Evolutionary conservation across 1,140 invertebrate species (phyloP), one percentile per base, ranked within the genome.

Genomic region (Lepidotrigona ventralis): DNA sequence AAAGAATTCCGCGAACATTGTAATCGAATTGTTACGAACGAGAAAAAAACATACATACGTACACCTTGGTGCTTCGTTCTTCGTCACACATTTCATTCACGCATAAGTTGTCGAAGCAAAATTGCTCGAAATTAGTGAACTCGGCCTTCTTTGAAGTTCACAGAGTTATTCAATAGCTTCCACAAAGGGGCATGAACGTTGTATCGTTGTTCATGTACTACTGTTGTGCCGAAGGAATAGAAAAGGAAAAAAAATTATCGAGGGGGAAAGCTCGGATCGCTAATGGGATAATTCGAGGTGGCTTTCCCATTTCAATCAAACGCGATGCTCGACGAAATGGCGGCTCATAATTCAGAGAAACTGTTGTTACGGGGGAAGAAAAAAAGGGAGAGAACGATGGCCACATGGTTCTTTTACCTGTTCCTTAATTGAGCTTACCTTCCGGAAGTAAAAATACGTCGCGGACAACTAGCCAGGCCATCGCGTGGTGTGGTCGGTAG

Each of bases 371-470:
- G 2, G 17, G 21, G 19, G 58, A n/a, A n/a, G 23, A 11, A 46
- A 19, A 29, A 51, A 60, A 15, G 53, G 21, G 19, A 8, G 63
- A n/a, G 33, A 33, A 46, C 19, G 23, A 58, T 8, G 56, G 9
- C 15, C 58, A 6, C 17, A 21, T 17, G 58, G 73, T 77, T 82
- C 74, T 77, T 82, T 76, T 64, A 70, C 17, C 23, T 69, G 64
- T 15, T 70, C 74, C 74, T 77, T 70, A 66, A 82, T 77, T 70
- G 74, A 82, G 64, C 60, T 82, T 78, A 70, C 81, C 70, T 82
- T 82, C 39, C 54, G 33, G 14, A 56, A n/a, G n/a, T n/a, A n/a
- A 69, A 46, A 70, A 39, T 58, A 70, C 74, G 64, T 58, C 26
- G 39, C 64, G 23, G 79, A 80, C 58, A 80, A 73, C 29, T 33